Evolutionary conservation across 1,140 invertebrate species (phyloP).

Genomic region (Eulimnadia texana): DNA sequence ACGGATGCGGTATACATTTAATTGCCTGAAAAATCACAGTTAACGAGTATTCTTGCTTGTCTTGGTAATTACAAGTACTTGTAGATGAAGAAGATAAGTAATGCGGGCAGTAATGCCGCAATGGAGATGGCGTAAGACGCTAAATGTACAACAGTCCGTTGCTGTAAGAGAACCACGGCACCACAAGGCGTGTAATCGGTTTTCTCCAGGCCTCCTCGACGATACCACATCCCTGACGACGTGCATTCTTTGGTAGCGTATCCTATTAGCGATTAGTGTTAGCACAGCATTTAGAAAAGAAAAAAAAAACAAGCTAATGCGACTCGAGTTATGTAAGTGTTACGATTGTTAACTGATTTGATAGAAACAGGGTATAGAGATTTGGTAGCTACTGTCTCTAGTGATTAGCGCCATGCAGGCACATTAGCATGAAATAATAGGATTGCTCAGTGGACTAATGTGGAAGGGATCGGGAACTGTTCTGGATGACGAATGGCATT

Average conservation of each 20-base stretch:
- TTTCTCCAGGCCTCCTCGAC: constrained; percentile 26
- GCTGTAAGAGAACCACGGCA: constrained; percentile 21
- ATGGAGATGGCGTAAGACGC: constrained; percentile 29
- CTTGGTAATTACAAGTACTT: constrained; percentile 25
- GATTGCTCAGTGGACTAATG: no score
- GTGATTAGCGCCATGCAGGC: no score
- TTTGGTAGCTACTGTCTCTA: no score
- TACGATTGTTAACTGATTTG: no score
- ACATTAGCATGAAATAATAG: no score
- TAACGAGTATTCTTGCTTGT: neutral
- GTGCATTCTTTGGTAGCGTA: constrained; percentile 26
- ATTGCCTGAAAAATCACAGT: constrained; percentile 23
- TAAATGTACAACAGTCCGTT: constrained; percentile 26
- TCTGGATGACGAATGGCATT: no score
- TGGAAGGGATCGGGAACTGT: no score
- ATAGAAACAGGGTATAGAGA: no score
- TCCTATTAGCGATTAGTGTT: constrained; percentile 24
- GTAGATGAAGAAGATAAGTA: constrained; percentile 31
- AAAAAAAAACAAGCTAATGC: no score
- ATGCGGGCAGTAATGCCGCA: constrained; percentile 30
- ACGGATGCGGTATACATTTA: constrained; percentile 32
- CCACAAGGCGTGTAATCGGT: constrained; percentile 30
- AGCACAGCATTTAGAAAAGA: no score
- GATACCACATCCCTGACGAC: constrained; percentile 25
- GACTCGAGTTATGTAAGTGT: no score